These are phyloP conservation scores for Plutella xylostella DNA, from an alignment of 2,888 invertebrate species.

Conservation along the genomic window DNA sequence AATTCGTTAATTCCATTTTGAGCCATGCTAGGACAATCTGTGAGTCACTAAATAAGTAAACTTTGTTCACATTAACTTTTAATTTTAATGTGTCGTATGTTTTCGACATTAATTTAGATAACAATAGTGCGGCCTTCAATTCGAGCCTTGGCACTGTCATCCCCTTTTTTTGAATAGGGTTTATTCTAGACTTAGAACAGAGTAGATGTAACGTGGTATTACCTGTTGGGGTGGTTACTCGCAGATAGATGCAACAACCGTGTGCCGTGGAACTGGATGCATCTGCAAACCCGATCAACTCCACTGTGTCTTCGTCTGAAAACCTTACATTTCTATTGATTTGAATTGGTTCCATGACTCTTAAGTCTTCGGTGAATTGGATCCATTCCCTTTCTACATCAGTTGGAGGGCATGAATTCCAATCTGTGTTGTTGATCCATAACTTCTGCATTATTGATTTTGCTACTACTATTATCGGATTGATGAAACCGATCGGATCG, in stretches of 20 bases:
- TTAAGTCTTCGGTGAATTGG: conserved; percentile 10
- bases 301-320: background rate
- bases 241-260: conserved; percentile 17
- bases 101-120: conserved; percentile 11
- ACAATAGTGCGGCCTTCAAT: conserved; percentile 16
- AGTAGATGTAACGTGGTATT: conserved; percentile 9
- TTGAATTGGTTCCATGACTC: conserved; percentile 10
- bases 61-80: conserved; percentile 10
- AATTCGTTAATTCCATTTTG: conserved; percentile 8
- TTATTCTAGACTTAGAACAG: conserved; percentile 16
- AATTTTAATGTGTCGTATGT: conserved; percentile 10
- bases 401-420: conserved; percentile 8
- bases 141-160: conserved; percentile 16
- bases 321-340: background rate
- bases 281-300: conserved; percentile 16
- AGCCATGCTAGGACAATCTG: conserved; percentile 20
- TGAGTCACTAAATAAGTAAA: conserved; percentile 17
- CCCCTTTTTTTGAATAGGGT: conserved; percentile 7
- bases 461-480: conserved; percentile 13
- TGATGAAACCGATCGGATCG: conserved; percentile 14
- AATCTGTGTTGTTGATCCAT: conserved; percentile 10
- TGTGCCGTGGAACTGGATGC: conserved; percentile 13
- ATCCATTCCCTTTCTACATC: conserved; percentile 8
- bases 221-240: conserved; percentile 9
- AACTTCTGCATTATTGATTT: conserved; percentile 14